phyloP scores from a whole-genome alignment of 92 coral and sea anemone species.

The Palythoa caribaeorum region DNA sequence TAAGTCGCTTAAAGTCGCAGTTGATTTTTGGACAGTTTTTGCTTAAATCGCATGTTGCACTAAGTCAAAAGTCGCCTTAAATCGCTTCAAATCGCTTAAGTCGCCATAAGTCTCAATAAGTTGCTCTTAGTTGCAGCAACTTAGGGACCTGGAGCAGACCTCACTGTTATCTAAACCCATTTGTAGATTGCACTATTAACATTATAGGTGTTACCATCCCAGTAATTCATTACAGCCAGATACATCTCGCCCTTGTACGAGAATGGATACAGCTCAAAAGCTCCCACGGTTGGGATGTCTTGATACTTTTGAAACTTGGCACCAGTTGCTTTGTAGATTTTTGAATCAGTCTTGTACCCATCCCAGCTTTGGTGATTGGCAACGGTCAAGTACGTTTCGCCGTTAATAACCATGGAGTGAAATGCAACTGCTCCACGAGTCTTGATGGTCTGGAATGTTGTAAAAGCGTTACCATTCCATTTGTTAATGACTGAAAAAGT shows the following conservation, averaged over 20 bases:
- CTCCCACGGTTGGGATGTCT: slow-evolving; percentile 48
- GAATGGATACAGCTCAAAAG: slow-evolving; percentile 58
- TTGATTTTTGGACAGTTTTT: too few species aligned
- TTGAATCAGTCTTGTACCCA: slow-evolving; percentile 30
- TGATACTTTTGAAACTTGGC: slow-evolving; percentile 61
- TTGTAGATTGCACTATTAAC: slow-evolving; percentile 40
- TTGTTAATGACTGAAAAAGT: slow-evolving; percentile 45
- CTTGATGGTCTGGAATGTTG: slow-evolving; percentile 49
- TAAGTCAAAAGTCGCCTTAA: too few species aligned
- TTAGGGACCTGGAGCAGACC: too few species aligned
- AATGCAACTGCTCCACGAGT: slow-evolving; percentile 54
- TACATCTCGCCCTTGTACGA: slow-evolving; percentile 59
- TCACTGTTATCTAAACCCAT: slow-evolving; percentile 32
- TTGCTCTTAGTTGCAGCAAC: background rate
- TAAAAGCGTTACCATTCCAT: slow-evolving; percentile 50
- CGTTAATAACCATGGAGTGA: slow-evolving; percentile 55
- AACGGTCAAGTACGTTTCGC: slow-evolving; percentile 47
- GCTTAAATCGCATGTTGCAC: too few species aligned
- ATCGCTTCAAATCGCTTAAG: too few species aligned
- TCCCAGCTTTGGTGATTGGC: slow-evolving; percentile 17
- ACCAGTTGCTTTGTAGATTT: slow-evolving; percentile 64
- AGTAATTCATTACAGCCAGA: slow-evolving; percentile 33
- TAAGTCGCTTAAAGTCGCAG: too few species aligned
- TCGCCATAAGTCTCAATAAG: too few species aligned
- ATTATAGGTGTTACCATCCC: slow-evolving; percentile 32